A percentile compares a stretch with the other conserved stretches of the same genome.
Evolutionary conservation across 92 coral and sea anemone species (phyloP).

Genomic region (Ricordea florida): DNA sequence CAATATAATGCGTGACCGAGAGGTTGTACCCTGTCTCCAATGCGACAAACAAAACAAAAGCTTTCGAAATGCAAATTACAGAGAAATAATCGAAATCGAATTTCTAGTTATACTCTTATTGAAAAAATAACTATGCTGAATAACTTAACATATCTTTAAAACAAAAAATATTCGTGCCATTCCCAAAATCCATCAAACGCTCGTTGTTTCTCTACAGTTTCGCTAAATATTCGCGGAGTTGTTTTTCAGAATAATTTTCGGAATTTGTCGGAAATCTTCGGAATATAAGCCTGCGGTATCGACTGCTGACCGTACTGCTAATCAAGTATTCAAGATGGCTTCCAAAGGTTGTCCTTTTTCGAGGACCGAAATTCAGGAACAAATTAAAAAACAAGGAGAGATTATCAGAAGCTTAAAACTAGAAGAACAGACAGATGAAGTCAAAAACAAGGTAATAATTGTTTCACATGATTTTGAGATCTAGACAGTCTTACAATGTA

Average conservation of each 20-base stretch:
- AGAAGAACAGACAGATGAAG: slow-evolving; percentile 91
- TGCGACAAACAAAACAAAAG: slow-evolving; percentile 2
- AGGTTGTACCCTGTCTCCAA: slow-evolving; percentile 7
- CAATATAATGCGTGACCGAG: slow-evolving; percentile 1
- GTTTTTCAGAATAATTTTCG: slow-evolving; percentile 13
- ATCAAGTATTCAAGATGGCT: slow-evolving; percentile 74
- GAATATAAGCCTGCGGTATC: neutral
- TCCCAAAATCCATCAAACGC: too few relatives aligned
- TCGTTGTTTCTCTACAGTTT: too few relatives aligned
- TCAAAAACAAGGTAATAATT: slow-evolving; percentile 82
- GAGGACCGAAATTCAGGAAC: slow-evolving; percentile 82
- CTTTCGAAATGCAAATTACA: neutral
- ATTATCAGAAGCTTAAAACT: slow-evolving; percentile 74
- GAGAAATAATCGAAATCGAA: too few relatives aligned
- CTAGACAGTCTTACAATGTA: too few relatives aligned
- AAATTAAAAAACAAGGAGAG: slow-evolving; percentile 79
- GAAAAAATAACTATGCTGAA: too few relatives aligned
- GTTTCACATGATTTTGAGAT: too few relatives aligned
- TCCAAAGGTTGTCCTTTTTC: slow-evolving; percentile 30
- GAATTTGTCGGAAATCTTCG: slow-evolving; percentile 5
- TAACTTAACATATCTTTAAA: too few relatives aligned
- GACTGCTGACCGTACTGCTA: too few relatives aligned
- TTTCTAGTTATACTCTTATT: too few relatives aligned
- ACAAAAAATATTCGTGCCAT: too few relatives aligned
- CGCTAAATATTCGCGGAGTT: too few relatives aligned